Percentiles rank a stretch among this genome's conserved stretches.
phyloP scores from a whole-genome alignment of 1,140 invertebrate genomes.

The Bacillus rossius region DNA sequence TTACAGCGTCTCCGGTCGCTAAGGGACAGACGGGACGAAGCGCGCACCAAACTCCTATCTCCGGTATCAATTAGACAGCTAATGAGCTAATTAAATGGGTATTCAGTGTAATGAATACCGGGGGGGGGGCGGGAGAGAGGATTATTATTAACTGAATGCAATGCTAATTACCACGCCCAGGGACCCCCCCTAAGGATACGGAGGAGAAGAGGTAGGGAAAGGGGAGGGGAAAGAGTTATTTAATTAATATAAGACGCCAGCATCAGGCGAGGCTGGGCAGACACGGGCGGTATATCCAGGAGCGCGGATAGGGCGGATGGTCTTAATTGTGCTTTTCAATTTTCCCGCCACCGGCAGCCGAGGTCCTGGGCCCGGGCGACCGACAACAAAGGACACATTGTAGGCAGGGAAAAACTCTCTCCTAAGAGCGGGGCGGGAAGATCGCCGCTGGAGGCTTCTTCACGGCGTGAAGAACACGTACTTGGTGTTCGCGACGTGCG shows the following conservation, averaged over 20 bases:
- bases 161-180: conserved; percentile 14
- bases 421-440: too few relatives aligned
- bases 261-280: neutral
- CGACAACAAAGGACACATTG: too few relatives aligned
- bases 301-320: neutral
- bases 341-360: neutral
- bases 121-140: conserved; percentile 29
- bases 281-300: too few relatives aligned
- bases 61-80: conserved; percentile 41
- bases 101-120: conserved; percentile 42
- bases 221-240: conserved; percentile 13
- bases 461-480: too few relatives aligned
- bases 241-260: conserved; percentile 17
- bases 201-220: neutral
- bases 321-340: conserved; percentile 12
- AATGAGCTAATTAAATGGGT: conserved; percentile 43
- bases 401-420: too few relatives aligned
- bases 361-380: too few relatives aligned
- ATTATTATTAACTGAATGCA: conserved; percentile 23
- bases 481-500: too few relatives aligned
- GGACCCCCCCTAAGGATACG: neutral
- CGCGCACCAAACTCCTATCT: conserved; percentile 5
- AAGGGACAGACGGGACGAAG: neutral
- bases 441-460: too few relatives aligned
- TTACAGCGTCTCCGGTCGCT: neutral